These are phyloP conservation scores for Nymphalis c-album DNA, from an alignment of 2,888 invertebrate species.

Conservation along the genomic window DNA sequence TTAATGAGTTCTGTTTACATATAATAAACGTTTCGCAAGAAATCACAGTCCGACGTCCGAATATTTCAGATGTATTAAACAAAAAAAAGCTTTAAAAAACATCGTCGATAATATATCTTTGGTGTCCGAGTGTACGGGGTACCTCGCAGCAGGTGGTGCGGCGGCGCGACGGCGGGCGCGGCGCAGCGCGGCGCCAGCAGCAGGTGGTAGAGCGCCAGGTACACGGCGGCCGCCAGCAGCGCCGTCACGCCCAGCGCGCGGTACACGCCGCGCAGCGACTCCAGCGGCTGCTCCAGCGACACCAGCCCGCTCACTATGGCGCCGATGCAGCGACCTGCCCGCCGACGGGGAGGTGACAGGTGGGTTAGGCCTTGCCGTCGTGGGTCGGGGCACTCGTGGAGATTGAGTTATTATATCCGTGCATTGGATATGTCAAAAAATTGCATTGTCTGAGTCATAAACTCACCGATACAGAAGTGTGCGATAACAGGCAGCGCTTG, in stretches of 20 bases:
- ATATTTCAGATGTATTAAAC: neutral
- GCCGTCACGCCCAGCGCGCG: slow-evolving; percentile 85
- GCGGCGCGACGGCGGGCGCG: slow-evolving; percentile 84
- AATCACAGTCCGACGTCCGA: too few relatives aligned
- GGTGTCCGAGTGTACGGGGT: too few relatives aligned
- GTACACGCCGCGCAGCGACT: slow-evolving; percentile 77
- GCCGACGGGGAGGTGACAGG: neutral
- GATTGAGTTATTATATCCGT: neutral
- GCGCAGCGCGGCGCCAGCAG: slow-evolving; percentile 88
- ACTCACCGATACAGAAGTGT: slow-evolving; percentile 85
- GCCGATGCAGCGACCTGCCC: slow-evolving; percentile 86
- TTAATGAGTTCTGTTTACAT: too few relatives aligned
- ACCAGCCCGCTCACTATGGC: slow-evolving; percentile 84
- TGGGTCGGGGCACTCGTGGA: too few relatives aligned
- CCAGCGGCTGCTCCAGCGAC: slow-evolving; percentile 64
- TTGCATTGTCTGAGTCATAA: neutral
- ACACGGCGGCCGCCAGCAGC: slow-evolving; percentile 84
- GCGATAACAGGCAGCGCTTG: slow-evolving; percentile 90
- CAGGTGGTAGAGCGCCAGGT: slow-evolving; percentile 88
- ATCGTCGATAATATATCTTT: too few relatives aligned
- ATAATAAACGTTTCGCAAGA: too few relatives aligned
- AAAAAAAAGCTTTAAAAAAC: neutral
- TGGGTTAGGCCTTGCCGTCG: too few relatives aligned
- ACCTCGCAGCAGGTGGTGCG: slow-evolving; percentile 85
- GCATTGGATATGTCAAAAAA: neutral